Evolutionary conservation across 2,888 invertebrate genomes (phyloP).

Genomic region (Lasioglossum pauxillum): DNA sequence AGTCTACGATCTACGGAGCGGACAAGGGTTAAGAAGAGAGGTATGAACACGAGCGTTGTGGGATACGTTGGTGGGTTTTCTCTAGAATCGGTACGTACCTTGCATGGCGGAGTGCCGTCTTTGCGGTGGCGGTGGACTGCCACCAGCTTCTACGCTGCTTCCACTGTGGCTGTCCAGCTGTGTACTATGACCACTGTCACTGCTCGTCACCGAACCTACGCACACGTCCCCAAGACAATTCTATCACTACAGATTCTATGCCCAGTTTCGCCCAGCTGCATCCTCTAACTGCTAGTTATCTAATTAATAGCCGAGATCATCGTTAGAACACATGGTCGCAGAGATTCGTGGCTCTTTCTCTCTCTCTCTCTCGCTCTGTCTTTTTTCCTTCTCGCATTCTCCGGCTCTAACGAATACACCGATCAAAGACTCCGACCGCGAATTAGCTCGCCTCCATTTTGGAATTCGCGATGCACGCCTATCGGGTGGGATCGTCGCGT

Average conservation of each 20-base stretch:
- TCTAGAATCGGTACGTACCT: constrained; percentile 82
- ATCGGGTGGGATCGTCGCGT: constrained; percentile 21
- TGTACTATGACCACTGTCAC: constrained; percentile 95
- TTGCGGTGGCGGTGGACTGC: constrained; percentile 85
- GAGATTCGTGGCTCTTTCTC: constrained; percentile 7
- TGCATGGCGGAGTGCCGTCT: constrained; percentile 86
- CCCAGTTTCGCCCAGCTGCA: constrained; percentile 63
- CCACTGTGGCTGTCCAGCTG: constrained; percentile 88
- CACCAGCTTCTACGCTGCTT: constrained; percentile 86
- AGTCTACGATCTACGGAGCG: constrained; percentile 66
- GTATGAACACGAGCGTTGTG: constrained; percentile 63
- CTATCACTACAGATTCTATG: constrained; percentile 81
- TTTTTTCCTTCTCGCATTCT: constrained; percentile 3
- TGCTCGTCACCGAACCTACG: constrained; percentile 94
- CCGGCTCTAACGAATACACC: neutral
- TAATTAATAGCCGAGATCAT: constrained; percentile 42
- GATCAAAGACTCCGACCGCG: neutral
- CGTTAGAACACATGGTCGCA: constrained; percentile 18
- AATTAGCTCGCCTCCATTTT: constrained; percentile 2
- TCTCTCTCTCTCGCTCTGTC: neutral
- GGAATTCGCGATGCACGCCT: constrained; percentile 41
- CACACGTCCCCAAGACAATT: constrained; percentile 82
- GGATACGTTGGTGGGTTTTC: constrained; percentile 35
- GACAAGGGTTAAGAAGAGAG: constrained; percentile 52
- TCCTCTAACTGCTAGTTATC: constrained; percentile 60